A percentile compares a stretch with the other conserved stretches of the same genome.
These are phyloP conservation scores for Margarornis squamiger DNA, from an alignment of 2,797 vertebrate genomes.

Conservation along the genomic window DNA sequence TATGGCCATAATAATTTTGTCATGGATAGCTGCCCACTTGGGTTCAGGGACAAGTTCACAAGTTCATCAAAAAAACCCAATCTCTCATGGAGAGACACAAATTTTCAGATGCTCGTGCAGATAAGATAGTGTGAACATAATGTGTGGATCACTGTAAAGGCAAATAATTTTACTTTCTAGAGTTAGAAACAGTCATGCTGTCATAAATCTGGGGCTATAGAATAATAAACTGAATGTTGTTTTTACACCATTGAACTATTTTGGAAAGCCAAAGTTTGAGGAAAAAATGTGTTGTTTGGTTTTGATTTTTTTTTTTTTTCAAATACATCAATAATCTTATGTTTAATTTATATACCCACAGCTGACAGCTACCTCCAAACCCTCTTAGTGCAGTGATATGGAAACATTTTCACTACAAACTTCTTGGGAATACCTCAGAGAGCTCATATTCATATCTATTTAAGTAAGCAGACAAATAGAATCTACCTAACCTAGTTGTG, in stretches of 20 bases:
- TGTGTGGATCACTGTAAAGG: not conserved
- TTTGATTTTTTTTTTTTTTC: not conserved
- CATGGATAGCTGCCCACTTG: not conserved
- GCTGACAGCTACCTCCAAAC: conserved; percentile 55
- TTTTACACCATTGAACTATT: not conserved
- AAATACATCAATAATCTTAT: conserved; percentile 47
- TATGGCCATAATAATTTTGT: not conserved
- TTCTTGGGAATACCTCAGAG: conserved; percentile 66
- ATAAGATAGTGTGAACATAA: not conserved
- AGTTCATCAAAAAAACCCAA: not conserved
- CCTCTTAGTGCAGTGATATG: conserved; percentile 59
- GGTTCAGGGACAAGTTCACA: not conserved
- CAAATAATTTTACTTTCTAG: not conserved
- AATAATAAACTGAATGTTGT: not conserved
- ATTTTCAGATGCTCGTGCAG: not conserved
- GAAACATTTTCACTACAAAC: conserved; percentile 65
- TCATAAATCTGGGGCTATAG: not conserved
- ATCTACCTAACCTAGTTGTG: conserved; percentile 62
- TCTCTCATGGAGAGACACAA: not conserved
- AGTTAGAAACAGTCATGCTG: not conserved
- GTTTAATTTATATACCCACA: conserved; percentile 55
- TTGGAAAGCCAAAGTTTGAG: not conserved
- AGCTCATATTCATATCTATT: conserved; percentile 67
- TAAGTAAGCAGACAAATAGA: conserved; percentile 59
- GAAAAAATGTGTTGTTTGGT: not conserved